Evolutionary conservation across 2,888 invertebrate species (phyloP), one percentile per base, ranked within the genome.

Genomic region (Oithona nana): DNA sequence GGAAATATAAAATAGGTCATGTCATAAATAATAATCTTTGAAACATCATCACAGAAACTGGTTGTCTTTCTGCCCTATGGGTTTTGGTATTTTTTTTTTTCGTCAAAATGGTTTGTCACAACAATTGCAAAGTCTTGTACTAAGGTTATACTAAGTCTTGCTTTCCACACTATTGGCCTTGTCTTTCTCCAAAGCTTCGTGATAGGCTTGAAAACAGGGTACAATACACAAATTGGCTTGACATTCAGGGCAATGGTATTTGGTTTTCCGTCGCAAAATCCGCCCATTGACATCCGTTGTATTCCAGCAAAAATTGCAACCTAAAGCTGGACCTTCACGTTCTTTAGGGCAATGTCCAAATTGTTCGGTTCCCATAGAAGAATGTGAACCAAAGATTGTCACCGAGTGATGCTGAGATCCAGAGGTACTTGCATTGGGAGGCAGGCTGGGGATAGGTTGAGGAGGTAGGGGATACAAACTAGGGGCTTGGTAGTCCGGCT

Each of bases 241-340:
- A 73, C 88, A 88, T 72, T 88, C 88, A 0, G 88, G 88, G 74
- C 88, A 88, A 71, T 88, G 86, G 73, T 87, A 88, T 73, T 88
- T 88, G 1, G 88, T 88, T 75, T 88, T 88, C 64, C 88, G 79
- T 55, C 88, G 79, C 59, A 88, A 76, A 69, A 87, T 87, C 66
- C 88, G 76, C 48, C 86, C 86, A 73, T 84, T 83, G 55, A 80
- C 81, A 72, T 88, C 88, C 55, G 87, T 84, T 0, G 88, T 87
- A 72, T 88, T 88, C 88, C 88, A 88, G 74, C 88, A 88, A 72
- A 83, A 88, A 75, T 88, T 88, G 74, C 88, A 88, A 67, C 87
- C 86, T 65, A 88, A 75, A 1, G 88, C 87, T 3, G 88, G 87
- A 0, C 88, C 88, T 8, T 83, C 82, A 61, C 88, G 77, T 58